Evolutionary conservation across 2,113 vertebrate species (phyloP).

Genomic region (Excalfactoria chinensis): DNA sequence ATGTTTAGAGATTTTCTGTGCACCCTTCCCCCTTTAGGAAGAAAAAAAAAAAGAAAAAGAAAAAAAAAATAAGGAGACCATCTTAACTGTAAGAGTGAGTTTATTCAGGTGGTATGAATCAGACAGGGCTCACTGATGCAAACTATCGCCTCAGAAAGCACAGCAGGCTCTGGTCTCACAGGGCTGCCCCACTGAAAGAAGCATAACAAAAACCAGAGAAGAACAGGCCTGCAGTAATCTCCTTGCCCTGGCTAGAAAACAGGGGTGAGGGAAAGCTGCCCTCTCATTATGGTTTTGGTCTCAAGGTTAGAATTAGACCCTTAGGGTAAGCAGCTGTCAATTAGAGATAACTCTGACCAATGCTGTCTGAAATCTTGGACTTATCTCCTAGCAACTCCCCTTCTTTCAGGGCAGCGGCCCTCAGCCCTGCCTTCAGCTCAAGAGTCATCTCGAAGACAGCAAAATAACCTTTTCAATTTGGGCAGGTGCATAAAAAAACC

Average conservation of each 20-base stretch:
- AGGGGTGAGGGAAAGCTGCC: constrained; percentile 89
- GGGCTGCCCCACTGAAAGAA: constrained; percentile 63
- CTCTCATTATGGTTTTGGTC: constrained; percentile 91
- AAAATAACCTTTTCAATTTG: constrained; percentile 81
- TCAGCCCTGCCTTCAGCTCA: constrained; percentile 74
- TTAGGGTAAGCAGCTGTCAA: constrained; percentile 98
- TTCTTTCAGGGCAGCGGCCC: constrained; percentile 83
- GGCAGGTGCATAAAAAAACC: constrained; percentile 78
- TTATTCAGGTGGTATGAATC: constrained; percentile 91
- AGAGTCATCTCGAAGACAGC: constrained; percentile 77
- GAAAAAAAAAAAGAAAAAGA: background rate
- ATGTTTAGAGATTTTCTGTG: constrained; percentile 35
- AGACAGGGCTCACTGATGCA: constrained; percentile 81
- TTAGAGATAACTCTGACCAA: constrained; percentile 93
- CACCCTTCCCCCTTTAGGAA: background rate
- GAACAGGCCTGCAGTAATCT: constrained; percentile 81
- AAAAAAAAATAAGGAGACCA: constrained; percentile 55
- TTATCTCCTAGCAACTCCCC: constrained; percentile 95
- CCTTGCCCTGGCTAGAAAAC: constrained; percentile 77
- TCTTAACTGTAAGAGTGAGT: constrained; percentile 81
- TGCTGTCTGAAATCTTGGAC: constrained; percentile 86
- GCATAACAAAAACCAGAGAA: constrained; percentile 76
- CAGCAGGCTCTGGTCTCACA: constrained; percentile 71
- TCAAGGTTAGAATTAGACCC: constrained; percentile 94
- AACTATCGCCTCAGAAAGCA: constrained; percentile 77